Percentiles rank a stretch among this genome's conserved stretches.
These are phyloP conservation scores for Scrobipalpa costella DNA, from an alignment of 2,888 invertebrate genomes.

Conservation along the genomic window DNA sequence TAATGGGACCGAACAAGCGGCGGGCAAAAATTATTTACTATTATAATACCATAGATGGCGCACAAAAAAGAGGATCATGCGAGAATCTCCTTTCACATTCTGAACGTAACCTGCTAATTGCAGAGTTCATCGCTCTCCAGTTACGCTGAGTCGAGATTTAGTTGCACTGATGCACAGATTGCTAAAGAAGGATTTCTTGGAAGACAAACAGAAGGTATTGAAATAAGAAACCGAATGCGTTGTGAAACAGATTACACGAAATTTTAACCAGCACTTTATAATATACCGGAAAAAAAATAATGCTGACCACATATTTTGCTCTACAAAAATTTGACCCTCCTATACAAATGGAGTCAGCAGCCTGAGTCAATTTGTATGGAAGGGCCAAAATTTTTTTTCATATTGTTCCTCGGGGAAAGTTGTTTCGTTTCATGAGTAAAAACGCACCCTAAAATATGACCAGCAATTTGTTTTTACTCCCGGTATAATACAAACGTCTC, in stretches of 20 bases:
- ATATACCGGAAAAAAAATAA: no score
- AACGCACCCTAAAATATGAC: no score
- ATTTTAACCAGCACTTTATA: no score
- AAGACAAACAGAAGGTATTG: constrained; percentile 15
- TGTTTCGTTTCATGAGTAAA: no score
- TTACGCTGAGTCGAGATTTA: constrained; percentile 47
- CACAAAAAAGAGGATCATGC: constrained; percentile 61
- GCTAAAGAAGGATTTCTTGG: constrained; percentile 29
- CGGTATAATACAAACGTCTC: neutral
- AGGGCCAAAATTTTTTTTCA: no score
- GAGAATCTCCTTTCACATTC: constrained; percentile 64
- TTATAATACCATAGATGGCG: constrained; percentile 60
- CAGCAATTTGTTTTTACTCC: no score
- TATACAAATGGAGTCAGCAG: no score
- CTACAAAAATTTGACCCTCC: no score
- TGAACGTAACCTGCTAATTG: constrained; percentile 63
- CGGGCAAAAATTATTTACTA: constrained; percentile 62
- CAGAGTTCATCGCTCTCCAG: constrained; percentile 54
- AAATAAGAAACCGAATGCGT: constrained; percentile 6
- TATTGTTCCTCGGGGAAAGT: no score
- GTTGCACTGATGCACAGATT: constrained; percentile 24
- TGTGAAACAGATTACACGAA: neutral
- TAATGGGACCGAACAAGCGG: constrained; percentile 59
- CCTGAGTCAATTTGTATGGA: no score
- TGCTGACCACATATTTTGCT: no score